phyloP scores from a whole-genome alignment of 2,888 invertebrate species.

The Lottia scabra region DNA sequence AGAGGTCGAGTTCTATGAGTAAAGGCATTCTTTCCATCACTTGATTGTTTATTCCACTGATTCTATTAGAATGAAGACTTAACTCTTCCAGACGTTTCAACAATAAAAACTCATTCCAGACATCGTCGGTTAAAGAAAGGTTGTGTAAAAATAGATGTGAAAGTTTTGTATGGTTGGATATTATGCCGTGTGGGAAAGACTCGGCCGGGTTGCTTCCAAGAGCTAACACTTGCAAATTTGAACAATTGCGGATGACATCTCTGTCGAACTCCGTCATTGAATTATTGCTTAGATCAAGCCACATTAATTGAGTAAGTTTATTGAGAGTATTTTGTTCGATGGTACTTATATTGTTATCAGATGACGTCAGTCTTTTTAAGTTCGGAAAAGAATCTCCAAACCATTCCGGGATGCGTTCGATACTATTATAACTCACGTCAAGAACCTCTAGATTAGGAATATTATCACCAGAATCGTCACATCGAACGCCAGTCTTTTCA shows the following conservation, averaged over 20 bases:
- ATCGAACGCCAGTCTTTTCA: constrained; percentile 27
- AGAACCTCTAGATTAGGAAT: constrained; percentile 22
- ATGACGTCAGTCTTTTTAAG: constrained; percentile 22
- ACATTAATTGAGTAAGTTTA: constrained; percentile 11
- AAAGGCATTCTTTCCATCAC: constrained; percentile 24
- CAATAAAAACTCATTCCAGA: constrained; percentile 29
- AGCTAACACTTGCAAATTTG: constrained; percentile 15
- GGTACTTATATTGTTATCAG: constrained; percentile 25
- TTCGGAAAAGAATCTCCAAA: constrained; percentile 25
- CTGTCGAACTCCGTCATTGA: constrained; percentile 12
- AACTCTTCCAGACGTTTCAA: constrained; percentile 20
- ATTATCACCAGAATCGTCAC: background rate
- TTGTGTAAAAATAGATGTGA: constrained; percentile 22
- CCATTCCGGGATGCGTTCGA: constrained; percentile 26
- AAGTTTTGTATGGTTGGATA: constrained; percentile 18
- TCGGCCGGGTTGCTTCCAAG: constrained; percentile 18
- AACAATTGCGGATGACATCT: constrained; percentile 21
- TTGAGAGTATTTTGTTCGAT: constrained; percentile 14
- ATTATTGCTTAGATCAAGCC: constrained; percentile 26
- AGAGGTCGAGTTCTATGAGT: constrained; percentile 21
- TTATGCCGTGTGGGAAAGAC: constrained; percentile 10
- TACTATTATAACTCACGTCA: constrained; percentile 26
- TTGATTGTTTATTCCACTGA: constrained; percentile 17
- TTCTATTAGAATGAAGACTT: constrained; percentile 24
- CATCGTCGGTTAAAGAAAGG: constrained; percentile 23